Evolutionary conservation across 2,113 vertebrate species (phyloP), one percentile per base, ranked within the genome.

Genomic region (Aegithalos caudatus): DNA sequence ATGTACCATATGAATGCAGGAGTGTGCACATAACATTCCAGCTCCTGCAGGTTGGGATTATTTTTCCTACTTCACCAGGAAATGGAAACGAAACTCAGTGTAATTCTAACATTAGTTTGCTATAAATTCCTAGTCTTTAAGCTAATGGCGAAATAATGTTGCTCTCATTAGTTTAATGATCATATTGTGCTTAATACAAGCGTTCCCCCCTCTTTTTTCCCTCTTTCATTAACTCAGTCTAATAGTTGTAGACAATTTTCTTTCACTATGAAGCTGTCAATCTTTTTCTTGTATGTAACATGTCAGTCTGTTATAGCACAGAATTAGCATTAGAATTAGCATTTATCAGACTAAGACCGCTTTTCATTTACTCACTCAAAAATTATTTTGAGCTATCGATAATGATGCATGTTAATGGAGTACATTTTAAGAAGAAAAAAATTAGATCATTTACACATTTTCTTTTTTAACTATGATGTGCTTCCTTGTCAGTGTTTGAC

Each of bases 111-210:
- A 42, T 67, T 66, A 88, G 79, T 78, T 95, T 95, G 84, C 94
- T 95, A 81, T 83, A 95, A 96, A 96, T 93, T 83, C 60, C 79
- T 91, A 73, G 74, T 93, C 72, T 94, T 97, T 96, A 94, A 74
- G 90, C 44, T 96, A 95, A 92, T 96, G 90, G 71, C 12, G 2
- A 95, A 90, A 94, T 96, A 96, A 96, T 93, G 88, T 56, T 94
- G 37, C 90, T 90, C 88, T 96, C 90, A 94, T 97, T 96, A 93
- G 92, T 86, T 95, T 95, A 95, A 96, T 86, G 94, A 92, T 92
- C 40, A 67, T 92, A 93, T 78, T 4, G 0, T 76, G 70, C 61
- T 95, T 81, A 84, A 88, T 72, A 84, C 60, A 94, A 93, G 86
- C 25, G 86, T 78, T 21, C 22, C 11, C 42, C n/a, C 45, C 17